A percentile compares a stretch with the other conserved stretches of the same genome.
Evolutionary conservation across 2,888 invertebrate species (phyloP).

Genomic region (Drosophila setosimentum): DNA sequence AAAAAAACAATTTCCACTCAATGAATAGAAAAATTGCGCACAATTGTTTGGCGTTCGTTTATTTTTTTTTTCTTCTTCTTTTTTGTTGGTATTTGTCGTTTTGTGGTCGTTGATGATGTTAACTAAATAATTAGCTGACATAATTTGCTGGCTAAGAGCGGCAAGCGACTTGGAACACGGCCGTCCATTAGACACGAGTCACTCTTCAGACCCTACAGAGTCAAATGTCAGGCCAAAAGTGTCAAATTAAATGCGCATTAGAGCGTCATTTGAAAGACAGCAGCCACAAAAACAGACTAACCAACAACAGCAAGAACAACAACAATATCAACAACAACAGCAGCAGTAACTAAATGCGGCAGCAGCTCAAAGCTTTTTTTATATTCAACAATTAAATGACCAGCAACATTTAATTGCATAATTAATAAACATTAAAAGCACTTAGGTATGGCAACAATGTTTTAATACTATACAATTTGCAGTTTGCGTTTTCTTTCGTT

Average conservation of each 20-base stretch:
- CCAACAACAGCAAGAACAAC: conserved; percentile 18
- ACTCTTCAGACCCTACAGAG: conserved; percentile 42
- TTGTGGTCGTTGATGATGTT: conserved; percentile 65
- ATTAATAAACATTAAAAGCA: conserved; percentile 82
- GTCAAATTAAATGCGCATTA: conserved; percentile 82
- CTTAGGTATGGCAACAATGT: conserved; percentile 73
- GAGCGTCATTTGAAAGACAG: conserved; percentile 70
- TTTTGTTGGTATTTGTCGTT: conserved; percentile 25
- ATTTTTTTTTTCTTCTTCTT: conserved; percentile 10
- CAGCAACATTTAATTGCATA: conserved; percentile 81
- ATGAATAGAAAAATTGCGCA: conserved; percentile 79
- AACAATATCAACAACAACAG: conserved; percentile 19
- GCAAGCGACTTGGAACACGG: conserved; percentile 26
- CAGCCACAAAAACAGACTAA: conserved; percentile 36
- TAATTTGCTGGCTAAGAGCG: conserved; percentile 75
- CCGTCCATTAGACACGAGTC: conserved; percentile 74
- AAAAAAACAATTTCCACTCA: conserved; percentile 78
- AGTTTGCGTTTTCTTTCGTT: conserved; percentile 50
- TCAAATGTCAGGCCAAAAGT: conserved; percentile 78
- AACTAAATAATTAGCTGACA: conserved; percentile 80
- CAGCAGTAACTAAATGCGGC: conserved; percentile 33
- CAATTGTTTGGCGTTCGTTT: conserved; percentile 68
- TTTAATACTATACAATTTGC: conserved; percentile 77
- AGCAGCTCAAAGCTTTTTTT: conserved; percentile 44
- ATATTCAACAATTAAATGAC: conserved; percentile 78